phyloP scores from a whole-genome alignment of 2,113 vertebrate genomes.

The Fukomys damarensis region DNA sequence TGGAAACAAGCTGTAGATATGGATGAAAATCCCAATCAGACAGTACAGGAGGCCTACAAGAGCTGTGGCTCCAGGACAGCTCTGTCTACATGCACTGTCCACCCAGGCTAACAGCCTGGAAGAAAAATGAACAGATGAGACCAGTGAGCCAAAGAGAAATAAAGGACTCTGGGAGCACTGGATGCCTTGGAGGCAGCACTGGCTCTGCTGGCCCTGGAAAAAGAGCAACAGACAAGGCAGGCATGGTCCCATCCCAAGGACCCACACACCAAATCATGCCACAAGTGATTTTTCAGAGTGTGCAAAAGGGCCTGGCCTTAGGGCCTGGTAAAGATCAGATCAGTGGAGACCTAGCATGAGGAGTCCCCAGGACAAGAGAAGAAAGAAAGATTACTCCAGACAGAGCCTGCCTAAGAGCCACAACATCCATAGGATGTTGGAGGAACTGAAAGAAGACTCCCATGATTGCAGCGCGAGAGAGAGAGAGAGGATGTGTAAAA shows the following conservation, averaged over 20 bases:
- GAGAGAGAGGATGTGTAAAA: not conserved
- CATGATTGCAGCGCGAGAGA: not conserved
- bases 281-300: not conserved
- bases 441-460: not conserved
- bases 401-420: not conserved
- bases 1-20: not conserved
- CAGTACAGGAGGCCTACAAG: not conserved
- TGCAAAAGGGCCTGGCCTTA: not conserved
- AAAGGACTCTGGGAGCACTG: not conserved
- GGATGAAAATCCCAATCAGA: not conserved
- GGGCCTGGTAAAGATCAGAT: not conserved
- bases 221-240: not conserved
- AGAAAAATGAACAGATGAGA: not conserved
- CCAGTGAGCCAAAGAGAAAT: not conserved
- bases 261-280: not conserved
- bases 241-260: not conserved
- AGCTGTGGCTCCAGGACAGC: not conserved
- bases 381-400: not conserved
- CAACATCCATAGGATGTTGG: not conserved
- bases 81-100: rapidly evolving
- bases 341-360: not conserved
- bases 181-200: not conserved
- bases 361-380: not conserved
- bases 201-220: not conserved
- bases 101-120: not conserved